Conservation (phyloP, 2,797 vertebrate species). For the Ctenopoma kingsleyae region DNA sequence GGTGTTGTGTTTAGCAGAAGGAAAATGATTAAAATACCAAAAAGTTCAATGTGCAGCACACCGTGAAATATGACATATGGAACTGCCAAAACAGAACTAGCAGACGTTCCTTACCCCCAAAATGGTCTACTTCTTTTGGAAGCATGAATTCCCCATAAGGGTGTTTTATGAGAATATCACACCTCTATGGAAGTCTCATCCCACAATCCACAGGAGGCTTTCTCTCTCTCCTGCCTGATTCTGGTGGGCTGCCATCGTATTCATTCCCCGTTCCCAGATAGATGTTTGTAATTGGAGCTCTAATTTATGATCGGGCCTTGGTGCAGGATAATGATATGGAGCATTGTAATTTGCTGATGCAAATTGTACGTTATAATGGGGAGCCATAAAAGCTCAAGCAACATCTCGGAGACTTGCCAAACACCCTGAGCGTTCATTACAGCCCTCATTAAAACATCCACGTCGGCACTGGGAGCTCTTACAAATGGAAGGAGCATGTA, state of each 20-base stretch:
- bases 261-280: constrained; percentile 77
- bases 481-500: constrained; percentile 85
- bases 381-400: constrained; percentile 84
- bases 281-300: constrained; percentile 88
- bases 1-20: constrained; percentile 60
- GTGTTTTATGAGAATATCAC: constrained; percentile 74
- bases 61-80: constrained; percentile 62
- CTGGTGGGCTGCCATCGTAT: constrained; percentile 74
- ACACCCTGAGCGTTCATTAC: constrained; percentile 89
- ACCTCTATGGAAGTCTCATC: constrained; percentile 73
- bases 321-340: constrained; percentile 86
- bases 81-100: constrained; percentile 59
- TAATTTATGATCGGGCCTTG: constrained; percentile 87
- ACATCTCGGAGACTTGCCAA: constrained; percentile 86
- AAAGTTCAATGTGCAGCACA: constrained; percentile 59
- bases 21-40: constrained; percentile 67
- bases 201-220: constrained; percentile 72
- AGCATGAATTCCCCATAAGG: constrained; percentile 59
- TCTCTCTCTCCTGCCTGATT: constrained; percentile 64
- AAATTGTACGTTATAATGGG: constrained; percentile 89
- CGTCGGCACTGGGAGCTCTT: constrained; percentile 83
- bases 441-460: constrained; percentile 87
- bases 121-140: constrained; percentile 52
- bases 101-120: constrained; percentile 43
- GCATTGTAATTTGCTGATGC: constrained; percentile 89